Evolutionary conservation across 2,888 invertebrate species (phyloP).

Genomic region (Frankliniella intonsa): DNA sequence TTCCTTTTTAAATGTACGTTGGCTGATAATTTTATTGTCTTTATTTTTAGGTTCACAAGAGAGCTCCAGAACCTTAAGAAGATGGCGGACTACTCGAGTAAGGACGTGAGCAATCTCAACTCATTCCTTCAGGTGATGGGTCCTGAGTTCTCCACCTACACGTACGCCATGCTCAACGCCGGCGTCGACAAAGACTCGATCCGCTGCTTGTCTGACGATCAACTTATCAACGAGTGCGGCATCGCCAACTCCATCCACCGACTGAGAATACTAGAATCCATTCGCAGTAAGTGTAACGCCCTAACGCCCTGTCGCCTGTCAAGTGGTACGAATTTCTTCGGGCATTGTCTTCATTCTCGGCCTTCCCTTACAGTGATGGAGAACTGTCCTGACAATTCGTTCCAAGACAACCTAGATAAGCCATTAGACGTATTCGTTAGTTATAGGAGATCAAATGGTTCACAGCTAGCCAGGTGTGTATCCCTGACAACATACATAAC

Average conservation of each 20-base stretch:
- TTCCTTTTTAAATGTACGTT: no score
- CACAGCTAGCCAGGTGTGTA: conserved; percentile 73
- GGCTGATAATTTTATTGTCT: neutral
- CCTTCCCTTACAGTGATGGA: conserved; percentile 54
- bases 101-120: conserved; percentile 86
- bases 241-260: conserved; percentile 94
- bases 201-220: conserved; percentile 74
- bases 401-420: conserved; percentile 77
- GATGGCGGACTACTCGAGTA: conserved; percentile 93
- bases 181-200: conserved; percentile 90
- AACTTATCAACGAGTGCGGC: conserved; percentile 82
- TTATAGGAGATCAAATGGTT: conserved; percentile 94
- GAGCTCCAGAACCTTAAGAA: conserved; percentile 90
- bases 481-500: neutral
- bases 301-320: neutral
- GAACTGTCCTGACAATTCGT: conserved; percentile 60
- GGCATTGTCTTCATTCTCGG: no score
- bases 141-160: conserved; percentile 89
- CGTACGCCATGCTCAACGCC: conserved; percentile 92
- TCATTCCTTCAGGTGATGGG: conserved; percentile 78
- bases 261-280: conserved; percentile 80
- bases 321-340: no score
- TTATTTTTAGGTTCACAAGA: conserved; percentile 68
- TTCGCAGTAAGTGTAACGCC: conserved; percentile 56
- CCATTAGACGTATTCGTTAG: conserved; percentile 96